Conservation (phyloP, 2,888 invertebrate genomes). For the Tiphia femorata region DNA sequence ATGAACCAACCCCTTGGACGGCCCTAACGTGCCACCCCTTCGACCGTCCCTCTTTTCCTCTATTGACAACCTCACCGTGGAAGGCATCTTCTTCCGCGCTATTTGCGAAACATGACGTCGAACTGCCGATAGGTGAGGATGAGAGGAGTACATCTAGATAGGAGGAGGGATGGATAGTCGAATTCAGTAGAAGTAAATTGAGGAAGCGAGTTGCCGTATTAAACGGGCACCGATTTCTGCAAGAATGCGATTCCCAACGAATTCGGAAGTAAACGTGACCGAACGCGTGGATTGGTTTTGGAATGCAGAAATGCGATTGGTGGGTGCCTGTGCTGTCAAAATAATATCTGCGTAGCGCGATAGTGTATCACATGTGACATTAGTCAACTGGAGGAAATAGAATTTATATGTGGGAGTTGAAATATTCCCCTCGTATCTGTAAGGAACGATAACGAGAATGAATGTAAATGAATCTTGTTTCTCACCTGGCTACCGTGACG, state of each 20-base stretch:
- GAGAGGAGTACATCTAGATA: background rate
- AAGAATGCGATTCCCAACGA: no score
- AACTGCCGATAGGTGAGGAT: slow-evolving; percentile 5
- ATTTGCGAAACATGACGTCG: slow-evolving; percentile 40
- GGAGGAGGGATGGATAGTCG: background rate
- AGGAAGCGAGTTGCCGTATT: no score
- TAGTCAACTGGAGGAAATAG: slow-evolving; percentile 12
- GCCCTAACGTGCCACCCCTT: slow-evolving; percentile 39
- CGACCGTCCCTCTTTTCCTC: slow-evolving; percentile 50
- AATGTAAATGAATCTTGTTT: background rate
- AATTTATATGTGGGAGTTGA: no score
- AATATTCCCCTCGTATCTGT: background rate
- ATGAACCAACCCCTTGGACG: slow-evolving; percentile 51
- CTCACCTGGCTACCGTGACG: slow-evolving; percentile 79
- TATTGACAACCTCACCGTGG: slow-evolving; percentile 44
- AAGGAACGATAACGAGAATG: background rate
- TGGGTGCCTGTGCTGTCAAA: no score
- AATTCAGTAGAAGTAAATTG: no score
- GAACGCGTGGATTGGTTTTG: no score
- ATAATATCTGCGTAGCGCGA: no score
- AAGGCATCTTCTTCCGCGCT: slow-evolving; percentile 49
- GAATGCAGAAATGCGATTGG: no score
- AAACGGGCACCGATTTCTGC: no score
- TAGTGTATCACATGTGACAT: no score
- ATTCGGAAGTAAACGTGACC: no score